These are phyloP conservation scores for Orycteropus afer DNA, from an alignment of 2,113 vertebrate species.

Conservation along the genomic window DNA sequence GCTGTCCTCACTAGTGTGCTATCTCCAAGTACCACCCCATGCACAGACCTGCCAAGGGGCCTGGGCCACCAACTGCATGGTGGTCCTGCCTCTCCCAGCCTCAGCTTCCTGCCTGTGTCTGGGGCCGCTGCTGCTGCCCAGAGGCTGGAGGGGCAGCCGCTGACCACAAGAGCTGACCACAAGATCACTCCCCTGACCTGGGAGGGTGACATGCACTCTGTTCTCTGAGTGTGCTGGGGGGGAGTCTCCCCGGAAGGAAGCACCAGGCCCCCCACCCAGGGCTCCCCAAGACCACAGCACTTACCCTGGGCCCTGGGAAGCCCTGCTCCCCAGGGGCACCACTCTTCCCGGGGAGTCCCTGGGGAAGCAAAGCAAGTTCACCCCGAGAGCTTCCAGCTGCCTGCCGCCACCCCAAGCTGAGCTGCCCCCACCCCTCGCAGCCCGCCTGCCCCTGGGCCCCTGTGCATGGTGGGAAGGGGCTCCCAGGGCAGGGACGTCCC, in stretches of 20 bases:
- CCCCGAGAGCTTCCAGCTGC: background rate
- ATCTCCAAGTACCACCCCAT: background rate
- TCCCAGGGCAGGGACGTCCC: background rate
- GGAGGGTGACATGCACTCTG: too few relatives aligned
- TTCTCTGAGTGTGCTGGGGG: background rate
- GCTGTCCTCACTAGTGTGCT: too few relatives aligned
- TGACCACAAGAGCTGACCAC: too few relatives aligned
- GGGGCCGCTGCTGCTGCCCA: background rate
- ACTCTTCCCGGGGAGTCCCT: constrained; percentile 93
- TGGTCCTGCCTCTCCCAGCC: background rate
- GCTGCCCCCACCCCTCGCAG: background rate
- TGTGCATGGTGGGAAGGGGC: too few relatives aligned
- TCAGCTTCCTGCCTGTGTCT: background rate
- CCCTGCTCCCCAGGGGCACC: constrained; percentile 93
- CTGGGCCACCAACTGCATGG: background rate
- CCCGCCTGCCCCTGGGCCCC: background rate
- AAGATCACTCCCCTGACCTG: too few relatives aligned
- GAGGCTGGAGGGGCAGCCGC: background rate
- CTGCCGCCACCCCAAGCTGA: background rate
- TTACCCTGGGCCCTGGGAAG: constrained; percentile 91
- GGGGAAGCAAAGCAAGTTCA: constrained; percentile 11
- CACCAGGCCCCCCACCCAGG: accelerated
- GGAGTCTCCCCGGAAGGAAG: background rate
- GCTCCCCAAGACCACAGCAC: background rate
- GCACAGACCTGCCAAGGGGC: background rate